These are phyloP conservation scores for Lasioglossum pauxillum DNA, from an alignment of 2,888 invertebrate species.

Conservation along the genomic window DNA sequence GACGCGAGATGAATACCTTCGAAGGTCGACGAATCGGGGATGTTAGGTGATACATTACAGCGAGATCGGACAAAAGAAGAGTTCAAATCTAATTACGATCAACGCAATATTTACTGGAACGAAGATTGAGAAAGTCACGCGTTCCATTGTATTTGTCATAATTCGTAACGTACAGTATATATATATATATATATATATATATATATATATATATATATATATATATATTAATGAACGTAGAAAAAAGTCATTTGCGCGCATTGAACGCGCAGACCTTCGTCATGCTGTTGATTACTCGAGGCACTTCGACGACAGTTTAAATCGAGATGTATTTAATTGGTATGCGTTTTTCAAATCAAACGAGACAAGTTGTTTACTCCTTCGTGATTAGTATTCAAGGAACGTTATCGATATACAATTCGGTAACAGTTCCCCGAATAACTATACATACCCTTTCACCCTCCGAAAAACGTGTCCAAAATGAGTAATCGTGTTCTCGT, in stretches of 20 bases:
- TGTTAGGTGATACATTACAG: background rate
- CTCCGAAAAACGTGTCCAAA: constrained; percentile 58
- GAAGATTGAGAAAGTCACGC: background rate
- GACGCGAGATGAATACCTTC: constrained; percentile 4
- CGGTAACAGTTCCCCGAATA: constrained; percentile 63
- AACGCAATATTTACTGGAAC: background rate
- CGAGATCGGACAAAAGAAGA: background rate
- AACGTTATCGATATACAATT: constrained; percentile 54
- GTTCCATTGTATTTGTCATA: background rate
- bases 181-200: too few species aligned
- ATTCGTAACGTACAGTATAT: background rate
- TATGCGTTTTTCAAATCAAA: constrained; percentile 22
- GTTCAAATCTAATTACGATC: background rate
- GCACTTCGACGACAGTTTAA: constrained; percentile 26
- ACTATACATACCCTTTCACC: constrained; percentile 57
- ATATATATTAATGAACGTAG: background rate
- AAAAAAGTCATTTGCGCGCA: background rate
- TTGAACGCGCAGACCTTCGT: background rate
- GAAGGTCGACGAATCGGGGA: constrained; percentile 11
- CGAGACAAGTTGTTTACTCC: constrained; percentile 19
- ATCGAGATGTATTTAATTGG: constrained; percentile 40
- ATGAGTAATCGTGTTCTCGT: constrained; percentile 34
- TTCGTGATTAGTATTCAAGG: constrained; percentile 61
- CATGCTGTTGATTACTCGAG: constrained; percentile 17
- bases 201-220: too few species aligned